These are phyloP conservation scores for Drosophila picticornis DNA, from an alignment of 2,888 invertebrate species.

Conservation along the genomic window DNA sequence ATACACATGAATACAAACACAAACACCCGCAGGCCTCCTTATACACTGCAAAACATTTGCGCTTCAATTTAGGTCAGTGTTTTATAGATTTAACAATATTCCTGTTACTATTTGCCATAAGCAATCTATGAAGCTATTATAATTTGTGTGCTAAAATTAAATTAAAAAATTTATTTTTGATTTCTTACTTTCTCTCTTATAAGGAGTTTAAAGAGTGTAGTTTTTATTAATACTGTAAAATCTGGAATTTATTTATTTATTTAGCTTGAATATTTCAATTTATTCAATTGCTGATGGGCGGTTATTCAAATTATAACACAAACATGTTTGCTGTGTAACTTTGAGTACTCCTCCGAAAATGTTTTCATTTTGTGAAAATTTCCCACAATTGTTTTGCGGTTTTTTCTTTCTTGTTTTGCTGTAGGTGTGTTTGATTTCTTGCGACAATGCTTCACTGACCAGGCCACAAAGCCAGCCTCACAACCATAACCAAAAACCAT, in stretches of 20 bases:
- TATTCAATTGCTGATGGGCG: not conserved
- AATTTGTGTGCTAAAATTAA: not conserved
- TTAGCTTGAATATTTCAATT: not conserved
- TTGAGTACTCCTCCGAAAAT: slow-evolving; percentile 34
- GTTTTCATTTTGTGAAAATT: slow-evolving; percentile 58
- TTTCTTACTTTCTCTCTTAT: not conserved
- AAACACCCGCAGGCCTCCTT: not conserved
- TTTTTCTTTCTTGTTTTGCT: slow-evolving; percentile 1
- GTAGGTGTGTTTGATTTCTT: slow-evolving; percentile 66
- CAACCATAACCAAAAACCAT: slow-evolving; percentile 23
- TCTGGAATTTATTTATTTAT: not conserved
- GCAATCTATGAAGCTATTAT: not conserved
- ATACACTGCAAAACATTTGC: slow-evolving; percentile 31
- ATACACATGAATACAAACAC: slow-evolving; percentile 33
- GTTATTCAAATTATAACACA: not conserved
- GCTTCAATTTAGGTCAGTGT: not conserved
- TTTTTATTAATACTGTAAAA: not conserved
- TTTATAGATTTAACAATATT: not conserved
- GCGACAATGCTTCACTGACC: slow-evolving; percentile 76
- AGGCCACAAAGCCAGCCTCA: slow-evolving; percentile 37
- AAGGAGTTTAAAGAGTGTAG: not conserved
- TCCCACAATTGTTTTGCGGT: slow-evolving; percentile 69
- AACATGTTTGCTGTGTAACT: slow-evolving; percentile 6
- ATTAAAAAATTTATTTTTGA: not conserved
- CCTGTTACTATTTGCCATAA: not conserved